Base-by-base conservation (phyloP, 2,888 invertebrate species). In the Masnerella sp. region DNA sequence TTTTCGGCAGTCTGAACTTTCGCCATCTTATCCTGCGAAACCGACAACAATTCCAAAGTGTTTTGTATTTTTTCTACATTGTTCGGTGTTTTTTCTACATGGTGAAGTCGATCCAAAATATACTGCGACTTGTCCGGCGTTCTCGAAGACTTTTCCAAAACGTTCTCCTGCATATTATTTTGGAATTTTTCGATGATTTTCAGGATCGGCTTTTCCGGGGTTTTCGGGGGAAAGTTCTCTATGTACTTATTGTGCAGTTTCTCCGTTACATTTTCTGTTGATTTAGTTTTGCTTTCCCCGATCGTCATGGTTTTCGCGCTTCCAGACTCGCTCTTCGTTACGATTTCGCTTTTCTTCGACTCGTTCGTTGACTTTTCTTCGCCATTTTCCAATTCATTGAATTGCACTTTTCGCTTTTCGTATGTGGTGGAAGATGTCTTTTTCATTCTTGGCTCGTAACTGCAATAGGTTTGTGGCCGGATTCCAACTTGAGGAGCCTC, bases 401-500 rank as follows among this genome's bases (percentile, higher is more conserved):
- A 83, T 56, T 83, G 84, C 30, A 84, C 87, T 65, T 65, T 79
- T 5, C 65, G 62, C 40, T 71, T 82, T 20, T 64, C 73, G 20
- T 61, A 67, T 14, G 71, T 71, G 9, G 28, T 70, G 14, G 62
- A 70, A 45, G 58, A 62, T 36, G 62, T 73, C 43, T 78, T 76
- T 36, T 77, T 78, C 40, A 62, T 47, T 22, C 78, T 54, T 45
- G 86, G 81, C 42, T 88, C 88, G 61, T 90, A 89, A 1, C 91
- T 91, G 30, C 91, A 88, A 76, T 91, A 91, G 0, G 94, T 93
- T 64, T 92, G 92, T 2, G 94, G 93, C 5, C 93, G 89, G 15
- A 84, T 59, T 70, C 78, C 82, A 30, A 64, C 17, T 32, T 73
- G 91, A 0, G 91, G 89, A 0, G 92, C 89, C 62, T 91, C 89